Evolutionary conservation across 2,888 invertebrate species (phyloP).

Genomic region (Cataglyphis altisquamis): DNA sequence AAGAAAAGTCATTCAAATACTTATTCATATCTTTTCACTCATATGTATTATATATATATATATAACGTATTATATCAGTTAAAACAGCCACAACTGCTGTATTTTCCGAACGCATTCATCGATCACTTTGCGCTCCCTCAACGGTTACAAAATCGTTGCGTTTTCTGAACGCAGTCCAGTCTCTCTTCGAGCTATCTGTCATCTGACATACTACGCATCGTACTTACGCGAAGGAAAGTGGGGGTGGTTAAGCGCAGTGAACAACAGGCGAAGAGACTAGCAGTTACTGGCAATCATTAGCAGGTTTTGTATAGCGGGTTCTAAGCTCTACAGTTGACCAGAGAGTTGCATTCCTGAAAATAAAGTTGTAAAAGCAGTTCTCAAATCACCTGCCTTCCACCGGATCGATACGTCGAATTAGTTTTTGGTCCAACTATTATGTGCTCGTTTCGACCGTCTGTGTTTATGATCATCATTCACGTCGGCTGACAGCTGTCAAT

Average conservation of each 20-base stretch:
- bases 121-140: not conserved
- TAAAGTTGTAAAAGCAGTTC: not conserved
- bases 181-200: not conserved
- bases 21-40: no score
- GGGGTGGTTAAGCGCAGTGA: constrained; percentile 18
- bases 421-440: constrained; percentile 63
- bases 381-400: not conserved
- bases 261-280: not conserved
- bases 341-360: not conserved
- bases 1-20: not conserved
- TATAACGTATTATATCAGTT: not conserved
- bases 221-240: constrained; percentile 13
- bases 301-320: not conserved
- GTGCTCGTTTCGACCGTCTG: constrained; percentile 60
- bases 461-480: constrained; percentile 71
- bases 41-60: no score
- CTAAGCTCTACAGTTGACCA: not conserved
- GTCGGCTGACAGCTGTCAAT: constrained; percentile 79
- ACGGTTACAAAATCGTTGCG: not conserved
- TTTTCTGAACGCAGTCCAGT: not conserved
- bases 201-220: constrained; percentile 44
- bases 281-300: not conserved
- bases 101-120: not conserved
- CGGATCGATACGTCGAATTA: constrained; percentile 72
- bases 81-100: not conserved